These are phyloP conservation scores for Mustela nigripes DNA, from an alignment of 2,113 vertebrate genomes.

Conservation along the genomic window DNA sequence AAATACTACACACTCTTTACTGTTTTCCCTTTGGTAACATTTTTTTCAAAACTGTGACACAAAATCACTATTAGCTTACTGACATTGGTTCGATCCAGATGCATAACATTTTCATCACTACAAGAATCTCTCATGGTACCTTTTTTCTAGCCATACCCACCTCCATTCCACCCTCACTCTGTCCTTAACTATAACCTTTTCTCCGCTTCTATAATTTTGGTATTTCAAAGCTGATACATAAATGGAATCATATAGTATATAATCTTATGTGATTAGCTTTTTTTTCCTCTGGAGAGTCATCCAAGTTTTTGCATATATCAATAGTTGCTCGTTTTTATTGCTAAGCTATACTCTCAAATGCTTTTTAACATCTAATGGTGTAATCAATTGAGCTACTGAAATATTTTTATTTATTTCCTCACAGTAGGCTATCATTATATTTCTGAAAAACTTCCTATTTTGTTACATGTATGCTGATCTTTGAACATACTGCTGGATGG, in stretches of 20 bases:
- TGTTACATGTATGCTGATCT: background rate
- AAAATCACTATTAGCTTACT: background rate
- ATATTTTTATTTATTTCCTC: background rate
- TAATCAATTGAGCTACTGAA: background rate
- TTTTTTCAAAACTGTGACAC: background rate
- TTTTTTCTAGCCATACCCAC: background rate
- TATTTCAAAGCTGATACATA: background rate
- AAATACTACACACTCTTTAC: background rate
- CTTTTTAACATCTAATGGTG: background rate
- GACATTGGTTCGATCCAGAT: background rate
- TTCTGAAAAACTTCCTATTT: background rate
- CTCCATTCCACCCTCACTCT: background rate
- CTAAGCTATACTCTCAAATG: background rate
- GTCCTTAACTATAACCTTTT: background rate
- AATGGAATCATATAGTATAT: background rate
- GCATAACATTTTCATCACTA: background rate
- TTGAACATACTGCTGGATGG: background rate
- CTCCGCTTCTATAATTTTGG: background rate
- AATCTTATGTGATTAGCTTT: background rate
- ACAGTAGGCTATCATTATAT: background rate
- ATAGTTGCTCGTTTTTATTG: background rate
- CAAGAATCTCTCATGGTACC: too few relatives aligned
- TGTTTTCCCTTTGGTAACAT: background rate
- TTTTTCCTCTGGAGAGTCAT: background rate
- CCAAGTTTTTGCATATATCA: background rate